Base-by-base conservation (phyloP, 2,113 vertebrate species). In the Cyanoderma ruficeps region DNA sequence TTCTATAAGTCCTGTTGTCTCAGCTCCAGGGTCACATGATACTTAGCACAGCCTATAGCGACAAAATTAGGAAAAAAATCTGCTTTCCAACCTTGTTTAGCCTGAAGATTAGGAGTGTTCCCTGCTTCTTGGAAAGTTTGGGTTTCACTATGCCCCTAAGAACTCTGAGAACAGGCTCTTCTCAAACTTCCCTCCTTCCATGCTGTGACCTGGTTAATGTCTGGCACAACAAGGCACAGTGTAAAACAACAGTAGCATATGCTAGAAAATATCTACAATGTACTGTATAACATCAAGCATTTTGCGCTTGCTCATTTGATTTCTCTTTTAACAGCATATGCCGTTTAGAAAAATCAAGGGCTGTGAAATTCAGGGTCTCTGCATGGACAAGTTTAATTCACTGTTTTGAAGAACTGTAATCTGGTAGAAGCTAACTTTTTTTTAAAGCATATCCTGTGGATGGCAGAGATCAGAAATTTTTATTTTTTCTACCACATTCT, bases 141-240 rank as follows among this genome's bases (percentile, higher is more conserved):
- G 9, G 60, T 47, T 90, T 63, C 14, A 2, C 42, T 59, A 0
- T 0, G 0, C 7, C 37, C 39, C 53, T 15, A 25, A 84, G 61
- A 39, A 42, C 10, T 49, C 81, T 30, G 53, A 53, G 28, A 74
- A 87, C 27, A 79, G 49, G 35, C 35, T 79, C 5, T 7, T 53
- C 60, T 53, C 61, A 84, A 31, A 42, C 42, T 79, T 61, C 15
- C 3, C 24, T 89, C n/a, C n/a, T 76, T 79, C 69, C 59, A 11
- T 69, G 53, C 69, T 75, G 77, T 89, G 91, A 95, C 91, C 89
- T 89, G 81, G 65, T 72, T 94, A 55, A 87, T 87, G 84, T 89
- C 89, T 94, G 81, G 65, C 87, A 84, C 91, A 85, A 53, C 74
- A 24, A 79, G 77, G 74, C 91, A 8, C 15, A 61, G 59, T 91